Conservation (phyloP, 2,797 vertebrate species). For the Halcyon leucocephala region DNA sequence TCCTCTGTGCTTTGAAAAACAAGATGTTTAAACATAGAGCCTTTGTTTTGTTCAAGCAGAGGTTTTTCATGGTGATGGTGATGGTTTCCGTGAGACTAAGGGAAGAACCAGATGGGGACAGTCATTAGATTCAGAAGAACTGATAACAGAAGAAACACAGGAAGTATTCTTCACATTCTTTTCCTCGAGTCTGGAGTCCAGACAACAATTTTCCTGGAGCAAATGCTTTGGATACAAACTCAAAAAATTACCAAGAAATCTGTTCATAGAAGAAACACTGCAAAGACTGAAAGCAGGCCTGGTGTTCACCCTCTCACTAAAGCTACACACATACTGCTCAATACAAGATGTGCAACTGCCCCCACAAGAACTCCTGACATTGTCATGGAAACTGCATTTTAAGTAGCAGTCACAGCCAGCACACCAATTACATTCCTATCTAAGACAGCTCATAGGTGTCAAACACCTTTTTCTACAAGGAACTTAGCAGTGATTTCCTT, state of each 20-base stretch:
- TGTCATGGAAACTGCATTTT: background rate
- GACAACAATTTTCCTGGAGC: background rate
- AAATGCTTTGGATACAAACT: background rate
- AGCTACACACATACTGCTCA: background rate
- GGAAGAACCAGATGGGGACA: background rate
- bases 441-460: background rate
- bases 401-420: background rate
- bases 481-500: background rate
- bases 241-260: background rate
- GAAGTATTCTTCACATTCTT: background rate
- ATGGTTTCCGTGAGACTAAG: constrained; percentile 81
- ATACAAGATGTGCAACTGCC: background rate
- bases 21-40: constrained; percentile 73
- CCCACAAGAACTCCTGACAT: background rate
- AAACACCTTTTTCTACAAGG: background rate
- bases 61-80: constrained; percentile 78
- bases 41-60: constrained; percentile 70
- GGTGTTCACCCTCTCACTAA: background rate
- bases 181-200: background rate
- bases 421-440: background rate
- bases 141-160: background rate
- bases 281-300: background rate
- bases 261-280: background rate
- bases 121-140: background rate
- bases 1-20: constrained; percentile 75